phyloP scores from a whole-genome alignment of 1,140 invertebrate species.

The Gonioctena quinquepunctata region DNA sequence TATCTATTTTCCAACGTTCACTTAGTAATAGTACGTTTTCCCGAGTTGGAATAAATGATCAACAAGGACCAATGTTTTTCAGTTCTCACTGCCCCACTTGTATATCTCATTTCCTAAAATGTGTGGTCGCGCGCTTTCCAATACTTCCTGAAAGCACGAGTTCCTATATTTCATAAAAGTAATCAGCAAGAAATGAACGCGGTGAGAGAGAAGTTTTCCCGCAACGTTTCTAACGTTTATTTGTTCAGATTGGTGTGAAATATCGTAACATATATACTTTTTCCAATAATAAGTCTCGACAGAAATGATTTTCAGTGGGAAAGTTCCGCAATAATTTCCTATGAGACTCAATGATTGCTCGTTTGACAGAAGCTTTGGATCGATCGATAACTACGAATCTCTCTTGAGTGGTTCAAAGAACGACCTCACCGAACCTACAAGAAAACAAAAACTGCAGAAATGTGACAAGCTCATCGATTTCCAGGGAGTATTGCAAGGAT shows the following conservation, averaged over 20 bases:
- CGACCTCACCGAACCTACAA: neutral
- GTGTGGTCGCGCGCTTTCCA: too few species aligned
- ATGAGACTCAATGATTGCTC: neutral
- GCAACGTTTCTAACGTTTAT: neutral
- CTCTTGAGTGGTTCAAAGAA: neutral
- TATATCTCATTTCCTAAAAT: too few species aligned
- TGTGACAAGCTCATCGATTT: too few species aligned
- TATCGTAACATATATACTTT: neutral
- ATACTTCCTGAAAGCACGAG: too few species aligned
- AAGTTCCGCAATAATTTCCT: conserved; percentile 5
- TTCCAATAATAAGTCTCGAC: neutral
- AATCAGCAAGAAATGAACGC: neutral
- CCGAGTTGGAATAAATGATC: too few species aligned
- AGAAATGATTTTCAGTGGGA: neutral
- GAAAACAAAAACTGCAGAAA: too few species aligned
- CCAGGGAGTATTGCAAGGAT: too few species aligned
- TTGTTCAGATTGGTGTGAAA: conserved; percentile 1
- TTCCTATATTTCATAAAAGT: neutral
- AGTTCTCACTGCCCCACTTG: too few species aligned
- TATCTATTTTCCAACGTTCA: too few species aligned
- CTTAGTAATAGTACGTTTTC: too few species aligned
- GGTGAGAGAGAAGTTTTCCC: neutral
- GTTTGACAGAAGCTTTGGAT: neutral
- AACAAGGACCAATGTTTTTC: too few species aligned
- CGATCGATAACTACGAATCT: neutral